phyloP scores from a whole-genome alignment of 2,797 vertebrate species.

The Oophaga sylvatica region DNA sequence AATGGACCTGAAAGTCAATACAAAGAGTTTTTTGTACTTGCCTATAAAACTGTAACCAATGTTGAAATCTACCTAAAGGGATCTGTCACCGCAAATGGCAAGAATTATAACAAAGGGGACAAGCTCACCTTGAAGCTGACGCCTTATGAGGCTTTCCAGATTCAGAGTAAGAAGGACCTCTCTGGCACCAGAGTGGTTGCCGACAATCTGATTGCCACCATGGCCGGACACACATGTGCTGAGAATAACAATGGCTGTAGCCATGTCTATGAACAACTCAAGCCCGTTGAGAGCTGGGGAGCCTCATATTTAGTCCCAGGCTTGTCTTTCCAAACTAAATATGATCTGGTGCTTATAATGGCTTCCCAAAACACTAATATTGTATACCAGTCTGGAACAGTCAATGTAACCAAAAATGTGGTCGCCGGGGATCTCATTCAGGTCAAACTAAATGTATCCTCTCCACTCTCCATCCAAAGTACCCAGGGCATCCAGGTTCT shows the following conservation, averaged over 20 bases:
- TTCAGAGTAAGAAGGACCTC: conserved; percentile 72
- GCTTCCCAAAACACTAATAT: conserved; percentile 73
- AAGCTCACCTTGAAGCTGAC: conserved; percentile 68
- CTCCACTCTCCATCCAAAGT: conserved; percentile 70
- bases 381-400: conserved; percentile 54
- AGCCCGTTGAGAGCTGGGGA: conserved; percentile 78
- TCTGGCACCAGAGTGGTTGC: conserved; percentile 74
- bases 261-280: conserved; percentile 79
- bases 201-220: conserved; percentile 71
- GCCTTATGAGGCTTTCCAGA: conserved; percentile 75
- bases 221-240: conserved; percentile 77
- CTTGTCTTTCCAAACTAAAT: conserved; percentile 68
- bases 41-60: conserved; percentile 67
- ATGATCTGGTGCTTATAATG: conserved; percentile 72
- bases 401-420: background rate
- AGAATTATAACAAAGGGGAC: conserved; percentile 45
- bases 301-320: conserved; percentile 73
- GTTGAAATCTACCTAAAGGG: conserved; percentile 68
- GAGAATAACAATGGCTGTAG: conserved; percentile 73
- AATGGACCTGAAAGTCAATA: background rate
- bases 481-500: conserved; percentile 76
- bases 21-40: conserved; percentile 78
- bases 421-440: conserved; percentile 23
- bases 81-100: conserved; percentile 63
- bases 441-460: conserved; percentile 52